Conservation (phyloP, 2,797 vertebrate genomes). For the Rhynchotus rufescens region DNA sequence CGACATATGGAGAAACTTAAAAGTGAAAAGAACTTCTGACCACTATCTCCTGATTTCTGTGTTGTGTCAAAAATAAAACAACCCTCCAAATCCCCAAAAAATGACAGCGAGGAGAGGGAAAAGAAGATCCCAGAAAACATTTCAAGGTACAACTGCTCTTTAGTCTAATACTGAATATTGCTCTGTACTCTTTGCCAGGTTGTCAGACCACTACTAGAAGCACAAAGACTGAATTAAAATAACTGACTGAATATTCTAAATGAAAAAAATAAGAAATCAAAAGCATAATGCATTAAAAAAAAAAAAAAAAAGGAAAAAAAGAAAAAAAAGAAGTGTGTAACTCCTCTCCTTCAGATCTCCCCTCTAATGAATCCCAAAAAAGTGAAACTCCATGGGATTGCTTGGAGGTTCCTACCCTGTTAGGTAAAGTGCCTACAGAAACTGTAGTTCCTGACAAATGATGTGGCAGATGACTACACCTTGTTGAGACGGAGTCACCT, state of each 20-base stretch:
- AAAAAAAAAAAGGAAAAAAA: neutral
- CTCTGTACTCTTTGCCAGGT: neutral
- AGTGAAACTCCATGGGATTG: neutral
- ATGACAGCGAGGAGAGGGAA: neutral
- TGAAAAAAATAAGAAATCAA: constrained; percentile 25
- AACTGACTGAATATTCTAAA: constrained; percentile 30
- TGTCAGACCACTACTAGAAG: neutral
- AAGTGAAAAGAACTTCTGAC: neutral
- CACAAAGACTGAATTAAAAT: constrained; percentile 35
- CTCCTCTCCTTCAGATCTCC: constrained; percentile 36
- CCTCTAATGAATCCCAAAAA: constrained; percentile 56
- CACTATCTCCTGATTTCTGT: neutral
- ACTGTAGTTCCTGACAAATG: constrained; percentile 17
- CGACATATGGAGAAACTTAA: neutral
- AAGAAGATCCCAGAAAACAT: neutral
- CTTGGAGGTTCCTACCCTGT: constrained; percentile 8
- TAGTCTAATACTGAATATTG: neutral
- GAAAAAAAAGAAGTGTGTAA: constrained; percentile 58
- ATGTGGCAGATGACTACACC: neutral
- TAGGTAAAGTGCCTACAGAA: neutral
- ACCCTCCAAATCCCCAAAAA: neutral
- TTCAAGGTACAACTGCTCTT: neutral
- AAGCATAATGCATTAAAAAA: constrained; percentile 38
- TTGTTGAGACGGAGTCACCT: constrained; percentile 25
- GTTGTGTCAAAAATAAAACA: neutral